These are phyloP conservation scores for Sanderia malayensis DNA, from an alignment of 30 jellyfish, hydroid and myxozoan species.

Conservation along the genomic window DNA sequence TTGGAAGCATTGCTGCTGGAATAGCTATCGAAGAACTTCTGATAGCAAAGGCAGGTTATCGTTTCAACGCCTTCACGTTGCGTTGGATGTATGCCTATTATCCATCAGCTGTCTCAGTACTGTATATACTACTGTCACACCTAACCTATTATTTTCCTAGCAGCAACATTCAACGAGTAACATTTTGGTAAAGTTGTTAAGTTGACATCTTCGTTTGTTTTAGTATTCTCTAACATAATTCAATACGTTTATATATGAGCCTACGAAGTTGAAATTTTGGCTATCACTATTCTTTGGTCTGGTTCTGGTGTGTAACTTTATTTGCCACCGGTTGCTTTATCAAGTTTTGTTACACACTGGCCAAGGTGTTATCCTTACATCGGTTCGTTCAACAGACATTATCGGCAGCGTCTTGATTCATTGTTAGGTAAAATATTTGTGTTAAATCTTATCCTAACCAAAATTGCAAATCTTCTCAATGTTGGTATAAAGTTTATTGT, in stretches of 20 bases:
- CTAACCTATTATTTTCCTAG: constrained; percentile 1
- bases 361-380: neutral
- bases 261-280: neutral
- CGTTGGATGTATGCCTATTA: neutral
- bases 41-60: constrained; percentile 1
- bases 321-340: constrained; percentile 1
- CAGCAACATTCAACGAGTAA: constrained; percentile 3
- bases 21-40: neutral
- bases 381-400: neutral
- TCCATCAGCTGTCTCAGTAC: constrained; percentile 1
- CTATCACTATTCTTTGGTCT: constrained; percentile 1
- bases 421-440: neutral
- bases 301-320: constrained; percentile 3
- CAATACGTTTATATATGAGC: constrained; percentile 1
- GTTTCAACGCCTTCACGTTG: constrained; percentile 3
- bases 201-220: neutral
- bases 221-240: neutral
- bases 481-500: neutral
- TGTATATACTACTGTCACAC: constrained; percentile 1
- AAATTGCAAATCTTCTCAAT: neutral
- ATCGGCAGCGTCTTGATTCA: constrained; percentile 3
- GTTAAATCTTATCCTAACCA: neutral
- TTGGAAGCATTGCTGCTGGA: constrained; percentile 4
- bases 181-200: neutral
- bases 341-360: constrained; percentile 3